A percentile compares a stretch with the other conserved stretches of the same genome.
These are phyloP conservation scores for Listronotus bonariensis DNA, from an alignment of 1,140 invertebrate species.

Conservation along the genomic window DNA sequence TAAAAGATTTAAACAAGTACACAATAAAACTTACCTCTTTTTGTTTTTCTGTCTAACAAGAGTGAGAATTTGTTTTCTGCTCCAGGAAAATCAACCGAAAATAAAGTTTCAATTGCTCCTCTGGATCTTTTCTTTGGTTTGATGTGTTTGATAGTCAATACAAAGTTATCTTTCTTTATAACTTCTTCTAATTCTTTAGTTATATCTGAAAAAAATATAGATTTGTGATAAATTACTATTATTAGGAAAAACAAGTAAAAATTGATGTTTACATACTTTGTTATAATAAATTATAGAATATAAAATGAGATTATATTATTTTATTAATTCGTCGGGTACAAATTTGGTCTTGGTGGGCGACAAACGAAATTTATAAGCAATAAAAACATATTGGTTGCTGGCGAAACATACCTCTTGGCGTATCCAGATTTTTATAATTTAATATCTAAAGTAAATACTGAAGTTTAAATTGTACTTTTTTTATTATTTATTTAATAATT, in stretches of 20 bases:
- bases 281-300: too few species aligned
- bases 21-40: conserved; percentile 60
- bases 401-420: too few species aligned
- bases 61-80: conserved; percentile 67
- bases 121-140: conserved; percentile 61
- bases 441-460: too few species aligned
- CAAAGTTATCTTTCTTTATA: conserved; percentile 64
- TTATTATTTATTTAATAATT: too few species aligned
- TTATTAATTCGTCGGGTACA: too few species aligned
- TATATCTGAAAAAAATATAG: conserved; percentile 20
- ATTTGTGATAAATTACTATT: background rate
- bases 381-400: too few species aligned
- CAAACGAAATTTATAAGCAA: too few species aligned
- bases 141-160: conserved; percentile 66
- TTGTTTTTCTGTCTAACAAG: conserved; percentile 66
- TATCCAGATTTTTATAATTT: too few species aligned
- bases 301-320: too few species aligned
- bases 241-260: background rate
- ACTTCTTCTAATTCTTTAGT: conserved; percentile 62
- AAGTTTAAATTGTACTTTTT: too few species aligned
- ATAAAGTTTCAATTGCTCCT: conserved; percentile 63
- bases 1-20: too few species aligned
- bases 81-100: conserved; percentile 67
- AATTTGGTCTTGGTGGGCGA: too few species aligned
- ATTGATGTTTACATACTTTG: background rate